Evolutionary conservation across 1,140 invertebrate genomes (phyloP).

Genomic region (Hyphantria cunea): DNA sequence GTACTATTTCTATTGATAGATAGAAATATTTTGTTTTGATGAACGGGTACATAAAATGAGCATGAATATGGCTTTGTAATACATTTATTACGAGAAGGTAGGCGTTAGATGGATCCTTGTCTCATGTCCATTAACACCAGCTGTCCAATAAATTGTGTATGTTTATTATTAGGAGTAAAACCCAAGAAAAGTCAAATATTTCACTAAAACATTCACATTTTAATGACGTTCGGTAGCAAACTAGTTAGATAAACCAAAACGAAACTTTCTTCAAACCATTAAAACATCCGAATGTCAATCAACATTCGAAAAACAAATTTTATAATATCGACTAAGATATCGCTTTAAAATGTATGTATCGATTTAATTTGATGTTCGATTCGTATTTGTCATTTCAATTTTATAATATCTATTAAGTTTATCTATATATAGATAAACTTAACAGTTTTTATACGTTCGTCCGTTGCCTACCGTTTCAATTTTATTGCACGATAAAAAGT

Average conservation of each 20-base stretch:
- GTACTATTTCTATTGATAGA: no score
- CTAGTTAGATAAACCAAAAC: conserved; percentile 9
- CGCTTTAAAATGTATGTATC: conserved; percentile 23
- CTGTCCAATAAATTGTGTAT: no score
- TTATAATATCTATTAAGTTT: conserved; percentile 69
- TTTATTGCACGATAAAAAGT: conserved; percentile 37
- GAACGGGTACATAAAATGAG: no score
- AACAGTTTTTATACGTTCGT: conserved; percentile 53
- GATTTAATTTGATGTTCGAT: conserved; percentile 21
- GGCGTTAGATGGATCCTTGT: no score
- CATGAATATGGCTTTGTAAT: no score
- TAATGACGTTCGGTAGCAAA: conserved; percentile 13
- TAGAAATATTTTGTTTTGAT: no score
- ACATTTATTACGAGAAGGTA: no score
- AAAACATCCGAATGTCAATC: conserved; percentile 20
- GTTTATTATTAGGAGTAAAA: no score
- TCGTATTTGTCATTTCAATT: conserved; percentile 56
- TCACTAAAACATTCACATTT: no score
- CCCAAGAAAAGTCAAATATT: no score
- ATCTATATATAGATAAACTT: conserved; percentile 51
- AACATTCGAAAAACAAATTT: conserved; percentile 28
- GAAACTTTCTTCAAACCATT: conserved; percentile 18
- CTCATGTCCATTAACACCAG: no score
- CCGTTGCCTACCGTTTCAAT: conserved; percentile 63
- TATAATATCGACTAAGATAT: conserved; percentile 27